Evolutionary conservation across 1,140 invertebrate species (phyloP).

Genomic region (Penaeus vannamei): DNA sequence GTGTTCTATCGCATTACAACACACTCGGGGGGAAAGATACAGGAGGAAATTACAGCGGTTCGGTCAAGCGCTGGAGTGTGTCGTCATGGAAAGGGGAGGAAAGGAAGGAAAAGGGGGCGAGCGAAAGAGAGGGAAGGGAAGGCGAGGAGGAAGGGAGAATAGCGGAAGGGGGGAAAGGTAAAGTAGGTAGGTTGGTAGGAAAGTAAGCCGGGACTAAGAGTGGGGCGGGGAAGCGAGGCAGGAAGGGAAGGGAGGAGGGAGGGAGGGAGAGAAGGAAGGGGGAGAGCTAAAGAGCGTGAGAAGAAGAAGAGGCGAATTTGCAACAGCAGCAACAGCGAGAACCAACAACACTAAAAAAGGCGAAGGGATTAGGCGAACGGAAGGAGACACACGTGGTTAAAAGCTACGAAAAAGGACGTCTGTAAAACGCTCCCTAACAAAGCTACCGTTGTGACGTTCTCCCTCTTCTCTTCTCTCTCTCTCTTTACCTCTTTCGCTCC

Average conservation of each 20-base stretch:
- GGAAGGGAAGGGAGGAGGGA: background rate
- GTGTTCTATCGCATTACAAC: no score
- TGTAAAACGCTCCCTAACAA: no score
- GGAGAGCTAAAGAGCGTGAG: conserved; percentile 1
- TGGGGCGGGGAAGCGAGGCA: background rate
- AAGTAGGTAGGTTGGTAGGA: background rate
- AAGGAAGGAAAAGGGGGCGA: background rate
- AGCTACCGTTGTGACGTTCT: no score
- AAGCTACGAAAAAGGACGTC: no score
- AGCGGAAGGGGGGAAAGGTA: background rate
- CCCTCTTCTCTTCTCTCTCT: no score
- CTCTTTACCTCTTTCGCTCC: no score
- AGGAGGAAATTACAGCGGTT: background rate
- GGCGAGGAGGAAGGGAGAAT: background rate
- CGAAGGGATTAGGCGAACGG: background rate
- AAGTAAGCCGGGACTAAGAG: background rate
- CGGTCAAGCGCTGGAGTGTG: no score
- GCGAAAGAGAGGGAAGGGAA: background rate
- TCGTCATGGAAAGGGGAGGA: background rate
- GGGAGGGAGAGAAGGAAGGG: conserved; percentile 6
- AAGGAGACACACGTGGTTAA: no score
- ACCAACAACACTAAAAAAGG: background rate
- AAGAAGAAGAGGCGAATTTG: conserved; percentile 1
- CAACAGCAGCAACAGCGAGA: conserved; percentile 3
- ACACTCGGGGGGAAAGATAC: background rate